Evolutionary conservation across 2,113 vertebrate genomes (phyloP).

Genomic region (Mobula birostris): DNA sequence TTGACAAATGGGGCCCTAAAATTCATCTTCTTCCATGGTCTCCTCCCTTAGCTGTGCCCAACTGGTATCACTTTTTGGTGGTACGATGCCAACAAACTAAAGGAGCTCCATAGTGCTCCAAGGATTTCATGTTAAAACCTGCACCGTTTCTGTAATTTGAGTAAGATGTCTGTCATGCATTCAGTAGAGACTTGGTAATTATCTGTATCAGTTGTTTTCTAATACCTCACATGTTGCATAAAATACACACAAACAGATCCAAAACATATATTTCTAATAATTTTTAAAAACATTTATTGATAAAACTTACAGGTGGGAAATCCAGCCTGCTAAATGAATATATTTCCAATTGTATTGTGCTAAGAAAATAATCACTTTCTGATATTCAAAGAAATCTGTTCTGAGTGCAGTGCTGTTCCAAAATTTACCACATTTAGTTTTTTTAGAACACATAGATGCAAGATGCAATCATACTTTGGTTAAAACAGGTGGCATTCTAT

Average conservation of each 20-base stretch:
- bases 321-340: neutral
- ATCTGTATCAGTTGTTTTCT: too few species aligned
- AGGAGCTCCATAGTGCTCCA: neutral
- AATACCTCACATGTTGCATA: neutral
- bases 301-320: neutral
- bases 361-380: constrained; percentile 6
- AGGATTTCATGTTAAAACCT: neutral
- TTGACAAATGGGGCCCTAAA: neutral
- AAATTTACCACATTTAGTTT: neutral
- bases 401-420: neutral
- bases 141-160: neutral
- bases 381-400: neutral
- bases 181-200: too few species aligned
- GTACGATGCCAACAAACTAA: neutral
- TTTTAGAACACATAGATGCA: neutral
- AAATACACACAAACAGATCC: neutral
- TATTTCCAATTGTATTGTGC: neutral
- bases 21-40: neutral
- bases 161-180: too few species aligned
- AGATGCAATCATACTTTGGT: neutral
- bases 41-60: neutral
- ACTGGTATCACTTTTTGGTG: neutral
- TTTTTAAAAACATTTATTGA: neutral
- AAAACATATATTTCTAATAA: neutral
- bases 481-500: neutral